These are phyloP conservation scores for Amia ocellicauda DNA, from an alignment of 2,113 vertebrate genomes.

Conservation along the genomic window DNA sequence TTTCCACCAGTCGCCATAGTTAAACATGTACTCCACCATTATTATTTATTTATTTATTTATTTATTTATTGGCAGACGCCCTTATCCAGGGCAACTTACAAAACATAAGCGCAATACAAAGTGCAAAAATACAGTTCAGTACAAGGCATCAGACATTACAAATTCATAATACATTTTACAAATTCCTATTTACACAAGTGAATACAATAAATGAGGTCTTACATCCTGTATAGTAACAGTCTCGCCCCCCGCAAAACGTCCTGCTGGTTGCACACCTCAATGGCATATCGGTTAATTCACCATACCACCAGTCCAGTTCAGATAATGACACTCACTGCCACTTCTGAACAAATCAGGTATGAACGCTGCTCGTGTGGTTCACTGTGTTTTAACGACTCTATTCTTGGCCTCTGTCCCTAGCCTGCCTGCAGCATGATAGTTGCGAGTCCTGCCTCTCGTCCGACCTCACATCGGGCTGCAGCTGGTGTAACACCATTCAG, in stretches of 20 bases:
- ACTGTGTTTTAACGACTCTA: neutral
- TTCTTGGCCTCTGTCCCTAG: slow-evolving; percentile 54
- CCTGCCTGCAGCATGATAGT: slow-evolving; percentile 82
- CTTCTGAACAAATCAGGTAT: too few species aligned
- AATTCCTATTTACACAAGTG: too few species aligned
- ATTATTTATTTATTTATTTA: neutral
- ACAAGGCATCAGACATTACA: too few species aligned
- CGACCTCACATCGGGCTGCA: slow-evolving; percentile 77
- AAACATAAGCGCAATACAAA: too few species aligned
- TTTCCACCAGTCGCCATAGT: too few species aligned
- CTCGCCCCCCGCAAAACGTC: neutral
- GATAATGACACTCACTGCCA: too few species aligned
- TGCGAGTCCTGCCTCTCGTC: slow-evolving; percentile 78
- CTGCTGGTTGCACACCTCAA: neutral
- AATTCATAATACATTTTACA: too few species aligned
- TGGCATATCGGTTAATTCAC: neutral
- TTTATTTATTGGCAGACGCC: slow-evolving; percentile 1
- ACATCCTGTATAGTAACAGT: too few species aligned
- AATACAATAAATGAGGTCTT: too few species aligned
- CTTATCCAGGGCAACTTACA: too few species aligned
- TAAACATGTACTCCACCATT: neutral
- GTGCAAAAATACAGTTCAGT: too few species aligned
- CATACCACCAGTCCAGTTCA: neutral
- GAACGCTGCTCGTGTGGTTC: too few species aligned
- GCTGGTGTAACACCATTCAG: slow-evolving; percentile 91